phyloP scores from a whole-genome alignment of 1,140 invertebrate genomes.

The Drosophila neocordata region DNA sequence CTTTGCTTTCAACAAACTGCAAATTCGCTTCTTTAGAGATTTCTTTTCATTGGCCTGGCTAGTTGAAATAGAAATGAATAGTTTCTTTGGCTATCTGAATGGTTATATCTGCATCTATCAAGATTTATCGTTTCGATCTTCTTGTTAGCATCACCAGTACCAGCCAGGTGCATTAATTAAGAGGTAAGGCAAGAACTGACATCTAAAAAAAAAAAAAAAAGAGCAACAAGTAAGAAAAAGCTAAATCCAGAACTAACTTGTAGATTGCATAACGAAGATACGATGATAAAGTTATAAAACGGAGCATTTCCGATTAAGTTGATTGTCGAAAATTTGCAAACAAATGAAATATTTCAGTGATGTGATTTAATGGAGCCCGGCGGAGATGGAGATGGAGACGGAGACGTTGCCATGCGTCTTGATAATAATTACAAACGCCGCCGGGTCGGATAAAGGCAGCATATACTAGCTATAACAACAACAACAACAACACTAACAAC shows the following conservation, averaged over 20 bases:
- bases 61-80: background rate
- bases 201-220: conserved; percentile 1
- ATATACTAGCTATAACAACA: too few relatives aligned
- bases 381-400: conserved; percentile 36
- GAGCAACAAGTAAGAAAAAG: too few relatives aligned
- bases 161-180: conserved; percentile 71
- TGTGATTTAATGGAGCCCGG: conserved; percentile 59
- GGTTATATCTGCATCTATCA: conserved; percentile 30
- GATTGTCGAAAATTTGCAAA: conserved; percentile 79
- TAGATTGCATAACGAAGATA: conserved; percentile 8
- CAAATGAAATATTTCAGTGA: conserved; percentile 75
- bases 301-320: conserved; percentile 60
- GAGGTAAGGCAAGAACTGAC: conserved; percentile 21
- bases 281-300: conserved; percentile 73
- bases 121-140: conserved; percentile 42
- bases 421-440: conserved; percentile 72
- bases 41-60: background rate
- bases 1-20: too few relatives aligned
- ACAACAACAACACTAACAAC: background rate
- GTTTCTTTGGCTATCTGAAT: background rate
- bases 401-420: conserved; percentile 30
- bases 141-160: conserved; percentile 63
- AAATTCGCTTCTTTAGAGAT: too few relatives aligned
- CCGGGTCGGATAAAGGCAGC: conserved; percentile 43
- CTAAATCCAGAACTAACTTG: conserved; percentile 4